phyloP scores from a whole-genome alignment of 2,888 invertebrate genomes.

The Dione vanillae region DNA sequence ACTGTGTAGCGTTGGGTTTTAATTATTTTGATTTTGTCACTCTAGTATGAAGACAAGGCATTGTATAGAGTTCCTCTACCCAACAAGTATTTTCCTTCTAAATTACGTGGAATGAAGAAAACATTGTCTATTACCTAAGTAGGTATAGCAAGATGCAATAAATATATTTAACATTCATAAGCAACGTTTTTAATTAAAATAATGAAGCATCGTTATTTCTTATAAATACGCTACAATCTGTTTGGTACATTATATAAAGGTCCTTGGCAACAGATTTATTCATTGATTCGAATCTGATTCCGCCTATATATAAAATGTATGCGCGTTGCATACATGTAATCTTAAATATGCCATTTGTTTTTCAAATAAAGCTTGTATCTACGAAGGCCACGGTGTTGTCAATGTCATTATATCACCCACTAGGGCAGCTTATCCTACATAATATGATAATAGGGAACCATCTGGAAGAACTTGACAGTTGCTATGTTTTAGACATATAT shows the following conservation, averaged over 20 bases:
- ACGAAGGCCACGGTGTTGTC: slow-evolving; percentile 46
- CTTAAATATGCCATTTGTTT: slow-evolving; percentile 50
- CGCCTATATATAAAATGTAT: slow-evolving; percentile 44
- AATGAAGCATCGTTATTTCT: background rate
- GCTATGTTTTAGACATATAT: slow-evolving; percentile 5
- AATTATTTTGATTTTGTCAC: too few species aligned
- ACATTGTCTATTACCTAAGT: too few species aligned
- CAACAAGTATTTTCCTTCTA: too few species aligned
- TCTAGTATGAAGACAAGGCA: too few species aligned
- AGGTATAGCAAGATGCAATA: too few species aligned
- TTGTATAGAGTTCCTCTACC: too few species aligned
- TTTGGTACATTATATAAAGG: slow-evolving; percentile 16
- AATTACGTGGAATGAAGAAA: too few species aligned
- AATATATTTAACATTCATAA: too few species aligned
- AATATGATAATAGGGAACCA: slow-evolving; percentile 57
- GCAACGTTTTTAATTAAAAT: too few species aligned
- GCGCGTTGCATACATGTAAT: slow-evolving; percentile 55
- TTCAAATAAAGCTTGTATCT: slow-evolving; percentile 43
- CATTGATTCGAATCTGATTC: slow-evolving; percentile 43
- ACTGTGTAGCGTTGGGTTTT: too few species aligned
- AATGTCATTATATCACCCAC: slow-evolving; percentile 48
- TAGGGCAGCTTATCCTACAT: slow-evolving; percentile 54
- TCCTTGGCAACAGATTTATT: slow-evolving; percentile 41
- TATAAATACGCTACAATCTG: background rate
- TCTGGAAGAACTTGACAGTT: slow-evolving; percentile 52